phyloP scores from a whole-genome alignment of 2,888 invertebrate genomes.

The Leptinotarsa haldemani region DNA sequence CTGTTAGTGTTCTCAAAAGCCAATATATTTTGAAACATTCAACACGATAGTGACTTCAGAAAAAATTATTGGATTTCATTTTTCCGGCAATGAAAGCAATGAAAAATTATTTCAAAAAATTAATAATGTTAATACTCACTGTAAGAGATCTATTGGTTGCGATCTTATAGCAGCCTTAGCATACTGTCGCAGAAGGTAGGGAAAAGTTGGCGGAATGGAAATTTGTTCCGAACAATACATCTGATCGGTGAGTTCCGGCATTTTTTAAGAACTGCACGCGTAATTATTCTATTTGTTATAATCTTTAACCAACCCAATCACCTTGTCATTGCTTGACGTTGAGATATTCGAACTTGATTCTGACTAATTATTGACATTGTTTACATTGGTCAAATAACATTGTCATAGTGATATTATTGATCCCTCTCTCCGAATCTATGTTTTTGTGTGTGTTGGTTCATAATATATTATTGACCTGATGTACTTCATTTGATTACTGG shows the following conservation, averaged over 20 bases:
- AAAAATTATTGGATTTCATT: not conserved
- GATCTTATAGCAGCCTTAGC: slow-evolving; percentile 93
- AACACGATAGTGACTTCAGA: too few species aligned
- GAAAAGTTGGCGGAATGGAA: slow-evolving; percentile 83
- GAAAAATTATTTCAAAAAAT: not conserved
- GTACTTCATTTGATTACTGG: not conserved
- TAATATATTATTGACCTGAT: not conserved
- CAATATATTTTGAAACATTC: too few species aligned
- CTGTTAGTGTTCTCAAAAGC: too few species aligned
- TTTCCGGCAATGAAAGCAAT: not conserved
- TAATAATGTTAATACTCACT: slow-evolving; percentile 55
- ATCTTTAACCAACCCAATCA: not conserved
- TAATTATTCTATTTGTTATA: not conserved
- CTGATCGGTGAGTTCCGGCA: slow-evolving; percentile 75
- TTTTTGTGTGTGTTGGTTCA: not conserved
- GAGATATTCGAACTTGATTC: not conserved
- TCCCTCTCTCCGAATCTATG: not conserved
- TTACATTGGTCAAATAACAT: not conserved
- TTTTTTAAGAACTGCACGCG: slow-evolving; percentile 55
- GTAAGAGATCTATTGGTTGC: slow-evolving; percentile 86
- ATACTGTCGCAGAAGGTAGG: slow-evolving; percentile 85
- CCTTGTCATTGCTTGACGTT: slow-evolving; percentile 15
- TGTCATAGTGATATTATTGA: slow-evolving; percentile 9
- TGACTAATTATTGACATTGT: not conserved
- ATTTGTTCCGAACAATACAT: slow-evolving; percentile 87